Base-by-base conservation (phyloP, 1,140 invertebrate species). In the Hormaphis cornu region DNA sequence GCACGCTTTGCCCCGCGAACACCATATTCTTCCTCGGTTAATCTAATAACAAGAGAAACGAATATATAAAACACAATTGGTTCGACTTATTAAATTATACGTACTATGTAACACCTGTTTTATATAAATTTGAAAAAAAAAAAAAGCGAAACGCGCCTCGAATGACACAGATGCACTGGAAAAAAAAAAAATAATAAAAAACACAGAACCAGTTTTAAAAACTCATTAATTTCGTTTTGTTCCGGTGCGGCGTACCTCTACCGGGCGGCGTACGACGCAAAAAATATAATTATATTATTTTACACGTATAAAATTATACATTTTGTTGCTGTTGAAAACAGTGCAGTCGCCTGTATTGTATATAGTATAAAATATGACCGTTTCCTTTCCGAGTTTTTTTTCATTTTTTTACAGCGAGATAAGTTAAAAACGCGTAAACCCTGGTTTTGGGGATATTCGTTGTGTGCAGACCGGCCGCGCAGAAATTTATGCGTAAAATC, bases 191-290 rank as follows among this genome's bases (percentile, higher is more conserved):
- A 56, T 35, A 56, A 54, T 30, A 35, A 16, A 40, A 66, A 66
- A 33, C 48, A 40, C 28, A 66, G 59, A 66, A 66, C 61, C 61
- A 66, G 61, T 66, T 66, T 66, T 66, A 66, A 50, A 66, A 66
- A 66, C 61, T 48, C 61, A 66, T 66, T 66, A 66, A 66, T 66
- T 66, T 66, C 61, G 30, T 66, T 66, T 66, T 46, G 61, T 66
- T 66, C 61, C 61, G 61, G 61, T 66, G 44, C 28, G 28, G 24
- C 42, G 30, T 44, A 33, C 18, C 14, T 22, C 9, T 14, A 18
- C 42, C 42, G 59, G 30, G 14, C 54, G 46, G 8, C 44, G 46
- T 26, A n/a, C 54, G 54, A 58, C 24, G 54, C 54, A 22, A 58
- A 58, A 58, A 53, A 53, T 30, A 53, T 18, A 37, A n/a, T n/a